These are phyloP conservation scores for Eurystomus gularis DNA, from an alignment of 2,113 vertebrate genomes.

Conservation along the genomic window DNA sequence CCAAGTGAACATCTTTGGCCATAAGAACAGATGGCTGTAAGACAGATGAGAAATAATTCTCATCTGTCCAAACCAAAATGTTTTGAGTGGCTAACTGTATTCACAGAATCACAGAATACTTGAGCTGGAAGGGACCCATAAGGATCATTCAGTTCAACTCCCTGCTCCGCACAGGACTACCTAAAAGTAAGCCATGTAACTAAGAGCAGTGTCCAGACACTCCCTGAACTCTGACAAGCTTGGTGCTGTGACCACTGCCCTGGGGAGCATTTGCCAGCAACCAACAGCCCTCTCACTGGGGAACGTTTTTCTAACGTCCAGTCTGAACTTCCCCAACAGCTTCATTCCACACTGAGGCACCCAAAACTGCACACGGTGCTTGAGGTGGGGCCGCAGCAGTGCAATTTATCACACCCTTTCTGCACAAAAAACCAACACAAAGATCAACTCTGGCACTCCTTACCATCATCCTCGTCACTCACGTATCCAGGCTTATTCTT, in stretches of 20 bases:
- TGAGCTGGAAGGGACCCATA: not conserved
- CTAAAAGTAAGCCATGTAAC: not conserved
- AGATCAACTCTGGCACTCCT: slow-evolving; percentile 17
- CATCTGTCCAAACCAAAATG: not conserved
- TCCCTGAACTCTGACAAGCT: not conserved
- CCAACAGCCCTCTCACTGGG: rapidly evolving
- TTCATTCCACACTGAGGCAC: not conserved
- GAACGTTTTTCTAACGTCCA: not conserved
- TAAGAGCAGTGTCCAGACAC: rapidly evolving
- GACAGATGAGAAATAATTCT: not conserved
- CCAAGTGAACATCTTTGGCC: not conserved
- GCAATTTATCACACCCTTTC: not conserved
- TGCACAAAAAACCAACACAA: not conserved
- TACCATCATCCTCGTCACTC: slow-evolving; percentile 91
- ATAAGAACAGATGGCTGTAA: too few relatives aligned
- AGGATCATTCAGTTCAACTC: not conserved
- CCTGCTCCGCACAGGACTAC: not conserved
- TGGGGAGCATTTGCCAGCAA: not conserved
- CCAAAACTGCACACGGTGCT: not conserved
- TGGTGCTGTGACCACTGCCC: rapidly evolving
- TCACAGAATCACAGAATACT: not conserved
- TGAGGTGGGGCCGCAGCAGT: not conserved
- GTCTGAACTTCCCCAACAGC: not conserved
- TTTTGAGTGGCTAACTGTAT: not conserved
- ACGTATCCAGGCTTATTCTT: slow-evolving; percentile 88